Base-by-base conservation (phyloP, 1,140 invertebrate species). In the Solenopsis invicta region DNA sequence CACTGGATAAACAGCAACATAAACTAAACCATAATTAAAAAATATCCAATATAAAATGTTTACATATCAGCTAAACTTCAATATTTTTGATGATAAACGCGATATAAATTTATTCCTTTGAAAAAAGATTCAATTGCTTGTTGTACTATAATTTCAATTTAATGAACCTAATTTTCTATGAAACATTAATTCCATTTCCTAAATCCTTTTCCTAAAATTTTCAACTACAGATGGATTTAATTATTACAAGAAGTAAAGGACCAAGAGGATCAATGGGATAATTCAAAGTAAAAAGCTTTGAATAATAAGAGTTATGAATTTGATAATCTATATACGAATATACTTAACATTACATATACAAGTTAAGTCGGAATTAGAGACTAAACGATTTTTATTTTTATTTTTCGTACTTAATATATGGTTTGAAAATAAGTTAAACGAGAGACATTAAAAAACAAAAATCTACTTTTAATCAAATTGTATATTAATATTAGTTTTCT, bases 251-350 rank as follows among this genome's bases (percentile, higher is more conserved):
- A 81, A 77, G 52, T 90, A 74, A 76, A 90, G 62, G 87, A 90
- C 86, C 76, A 91, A 90, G 89, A 90, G 69, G 86, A 91, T 90
- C 64, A 56, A 24, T 62, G 81, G 85, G 13, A 84, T 66, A 59
- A 66, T 48, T 75, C 82, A 89, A 89, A 90, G 67, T 48, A 41
- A 59, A 41, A 37, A 37, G 24, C n/a, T 37, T 89, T 52, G 54
- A 52, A 77, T 62, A 77, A 24, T 77, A 64, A 77, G 34, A 67
- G 21, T 69, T 54, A 41, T 75, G 8, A 76, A 45, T 16, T 76
- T 76, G 5, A 50, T 56, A 56, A 54, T 81, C 29, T 29, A 29
- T 29, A 29, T 29, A 29, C 2, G 29, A 4, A 6, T 71, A n/a
- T 62, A 85, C 37, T 61, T 18, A 62, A 41, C 50, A 24, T 85